These are phyloP conservation scores for Hirtodrosophila cameraria DNA, from an alignment of 2,888 invertebrate genomes.

Conservation along the genomic window DNA sequence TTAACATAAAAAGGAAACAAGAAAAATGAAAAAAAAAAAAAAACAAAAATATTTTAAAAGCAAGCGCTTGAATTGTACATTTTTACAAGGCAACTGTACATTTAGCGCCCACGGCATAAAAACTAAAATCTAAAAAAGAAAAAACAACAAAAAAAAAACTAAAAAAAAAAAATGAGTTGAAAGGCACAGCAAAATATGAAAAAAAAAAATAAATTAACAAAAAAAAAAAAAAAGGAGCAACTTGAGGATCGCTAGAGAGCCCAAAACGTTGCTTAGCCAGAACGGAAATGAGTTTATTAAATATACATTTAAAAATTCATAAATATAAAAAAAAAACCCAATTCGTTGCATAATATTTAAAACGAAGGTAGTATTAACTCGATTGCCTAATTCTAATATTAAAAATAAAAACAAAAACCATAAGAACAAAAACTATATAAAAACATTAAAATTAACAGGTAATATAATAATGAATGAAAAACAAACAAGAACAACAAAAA, in stretches of 20 bases:
- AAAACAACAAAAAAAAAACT: constrained; percentile 27
- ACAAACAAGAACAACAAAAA: constrained; percentile 74
- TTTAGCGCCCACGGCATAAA: constrained; percentile 72
- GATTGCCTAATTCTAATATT: constrained; percentile 83
- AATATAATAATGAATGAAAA: constrained; percentile 74
- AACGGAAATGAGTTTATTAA: constrained; percentile 79
- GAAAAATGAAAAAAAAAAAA: constrained; percentile 32
- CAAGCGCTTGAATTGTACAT: constrained; percentile 79
- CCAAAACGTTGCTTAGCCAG: constrained; percentile 72
- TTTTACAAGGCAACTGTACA: constrained; percentile 78
- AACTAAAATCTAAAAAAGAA: constrained; percentile 46
- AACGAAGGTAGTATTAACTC: constrained; percentile 81
- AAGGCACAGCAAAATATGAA: constrained; percentile 60
- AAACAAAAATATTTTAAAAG: constrained; percentile 67
- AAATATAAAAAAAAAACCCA: constrained; percentile 54
- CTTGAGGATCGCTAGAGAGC: constrained; percentile 52
- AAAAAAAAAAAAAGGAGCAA: constrained; percentile 51
- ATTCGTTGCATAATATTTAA: constrained; percentile 81
- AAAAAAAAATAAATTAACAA: constrained; percentile 35
- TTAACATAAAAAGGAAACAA: constrained; percentile 50
- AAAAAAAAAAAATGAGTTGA: constrained; percentile 52
- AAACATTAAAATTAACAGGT: constrained; percentile 76
- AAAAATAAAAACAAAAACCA: constrained; percentile 70
- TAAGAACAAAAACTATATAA: constrained; percentile 60
- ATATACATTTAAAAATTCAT: constrained; percentile 76